These are phyloP conservation scores for Xestia rhomboidea DNA, from an alignment of 2,888 invertebrate genomes.

Conservation along the genomic window DNA sequence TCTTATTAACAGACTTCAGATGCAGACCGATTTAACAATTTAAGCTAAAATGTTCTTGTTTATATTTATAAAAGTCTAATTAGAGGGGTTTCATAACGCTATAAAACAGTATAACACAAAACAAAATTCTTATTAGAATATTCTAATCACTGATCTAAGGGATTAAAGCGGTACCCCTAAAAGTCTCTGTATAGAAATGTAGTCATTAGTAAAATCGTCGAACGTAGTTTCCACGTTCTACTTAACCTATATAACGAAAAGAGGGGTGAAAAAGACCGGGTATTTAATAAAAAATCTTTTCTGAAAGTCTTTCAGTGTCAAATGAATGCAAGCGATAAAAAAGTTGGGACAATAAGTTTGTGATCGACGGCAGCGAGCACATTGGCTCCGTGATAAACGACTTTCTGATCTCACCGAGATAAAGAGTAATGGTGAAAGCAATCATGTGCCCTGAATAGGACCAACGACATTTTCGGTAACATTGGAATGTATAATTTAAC, in stretches of 20 bases:
- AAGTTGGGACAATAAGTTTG: slow-evolving; percentile 55
- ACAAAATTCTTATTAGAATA: neutral
- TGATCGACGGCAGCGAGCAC: slow-evolving; percentile 51
- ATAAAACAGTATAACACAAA: neutral
- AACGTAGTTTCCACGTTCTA: neutral
- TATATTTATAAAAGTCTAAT: neutral
- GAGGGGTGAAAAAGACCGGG: neutral
- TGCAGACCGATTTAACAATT: neutral
- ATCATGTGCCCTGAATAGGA: slow-evolving; percentile 61
- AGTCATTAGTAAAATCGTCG: slow-evolving; percentile 22
- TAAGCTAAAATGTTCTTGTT: neutral
- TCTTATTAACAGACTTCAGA: slow-evolving; percentile 8
- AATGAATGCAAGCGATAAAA: slow-evolving; percentile 51
- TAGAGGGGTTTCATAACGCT: neutral
- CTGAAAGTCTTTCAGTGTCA: slow-evolving; percentile 27
- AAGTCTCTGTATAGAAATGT: neutral
- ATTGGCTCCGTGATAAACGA: slow-evolving; percentile 74
- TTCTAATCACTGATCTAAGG: neutral
- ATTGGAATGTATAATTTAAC: slow-evolving; percentile 54
- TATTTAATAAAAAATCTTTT: slow-evolving; percentile 28
- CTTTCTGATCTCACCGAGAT: slow-evolving; percentile 73
- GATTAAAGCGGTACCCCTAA: neutral
- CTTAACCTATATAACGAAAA: slow-evolving; percentile 25
- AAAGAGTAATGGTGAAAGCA: slow-evolving; percentile 71
- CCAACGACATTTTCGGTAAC: slow-evolving; percentile 41